phyloP scores from a whole-genome alignment of 2,113 vertebrate species.

The Albula goreensis region DNA sequence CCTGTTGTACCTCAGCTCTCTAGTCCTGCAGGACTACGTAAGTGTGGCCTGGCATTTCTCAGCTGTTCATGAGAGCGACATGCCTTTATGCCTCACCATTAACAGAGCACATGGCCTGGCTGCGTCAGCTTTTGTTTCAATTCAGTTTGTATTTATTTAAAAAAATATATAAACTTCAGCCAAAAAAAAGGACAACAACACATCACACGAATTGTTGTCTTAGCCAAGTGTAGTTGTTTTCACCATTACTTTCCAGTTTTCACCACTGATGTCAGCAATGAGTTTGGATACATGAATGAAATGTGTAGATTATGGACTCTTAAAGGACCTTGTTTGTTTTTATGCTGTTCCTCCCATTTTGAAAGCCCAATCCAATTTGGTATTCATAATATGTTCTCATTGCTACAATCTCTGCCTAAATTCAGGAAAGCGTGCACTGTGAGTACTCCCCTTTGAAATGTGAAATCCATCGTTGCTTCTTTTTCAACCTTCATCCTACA shows the following conservation, averaged over 20 bases:
- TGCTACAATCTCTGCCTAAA: no score
- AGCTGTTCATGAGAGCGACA: not conserved
- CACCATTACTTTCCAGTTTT: no score
- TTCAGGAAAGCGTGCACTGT: no score
- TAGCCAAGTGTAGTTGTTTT: not conserved
- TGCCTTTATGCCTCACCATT: not conserved
- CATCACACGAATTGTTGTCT: not conserved
- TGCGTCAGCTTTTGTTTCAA: not conserved
- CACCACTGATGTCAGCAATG: not conserved
- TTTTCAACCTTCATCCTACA: no score
- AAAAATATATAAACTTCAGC: not conserved
- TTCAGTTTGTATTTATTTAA: not conserved
- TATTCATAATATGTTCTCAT: no score
- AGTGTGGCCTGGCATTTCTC: not conserved
- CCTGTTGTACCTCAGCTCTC: conserved; percentile 8
- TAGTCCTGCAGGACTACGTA: not conserved
- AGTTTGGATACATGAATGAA: not conserved
- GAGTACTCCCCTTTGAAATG: no score
- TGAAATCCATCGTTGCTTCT: no score
- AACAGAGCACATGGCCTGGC: not conserved
- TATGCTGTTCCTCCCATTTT: no score
- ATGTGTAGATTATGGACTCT: not conserved
- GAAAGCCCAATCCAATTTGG: no score
- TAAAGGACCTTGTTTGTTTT: not conserved
- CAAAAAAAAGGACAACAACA: not conserved